Conservation (phyloP, 2,113 vertebrate genomes). For the Menidia beryllina region DNA sequence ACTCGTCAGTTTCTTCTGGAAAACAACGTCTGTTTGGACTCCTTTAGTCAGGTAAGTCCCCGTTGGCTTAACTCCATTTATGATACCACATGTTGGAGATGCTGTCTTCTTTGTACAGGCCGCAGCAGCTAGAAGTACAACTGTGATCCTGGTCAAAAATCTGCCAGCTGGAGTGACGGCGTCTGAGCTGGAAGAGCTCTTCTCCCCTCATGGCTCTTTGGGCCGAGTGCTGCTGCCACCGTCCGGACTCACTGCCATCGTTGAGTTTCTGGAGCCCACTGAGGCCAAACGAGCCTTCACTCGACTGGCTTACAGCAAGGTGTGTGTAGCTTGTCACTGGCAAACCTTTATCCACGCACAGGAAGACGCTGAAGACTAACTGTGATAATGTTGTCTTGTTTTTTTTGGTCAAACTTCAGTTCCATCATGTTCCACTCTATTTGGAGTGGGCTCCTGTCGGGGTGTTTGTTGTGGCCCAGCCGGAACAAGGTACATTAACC, state of each 20-base stretch:
- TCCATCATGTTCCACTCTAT: conserved; percentile 85
- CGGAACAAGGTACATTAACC: conserved; percentile 50
- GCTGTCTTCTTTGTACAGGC: conserved; percentile 74
- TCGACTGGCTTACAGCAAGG: conserved; percentile 94
- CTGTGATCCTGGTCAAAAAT: conserved; percentile 94
- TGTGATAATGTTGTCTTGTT: neutral
- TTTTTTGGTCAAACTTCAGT: conserved; percentile 61
- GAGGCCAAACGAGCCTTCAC: conserved; percentile 93
- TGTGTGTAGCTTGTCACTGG: conserved; percentile 51
- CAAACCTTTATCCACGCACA: neutral
- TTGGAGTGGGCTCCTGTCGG: conserved; percentile 95
- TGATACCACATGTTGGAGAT: neutral
- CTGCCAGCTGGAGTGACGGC: conserved; percentile 84
- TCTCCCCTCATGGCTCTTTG: conserved; percentile 86
- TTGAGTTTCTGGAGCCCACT: conserved; percentile 92
- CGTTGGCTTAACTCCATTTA: neutral
- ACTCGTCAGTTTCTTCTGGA: conserved; percentile 92
- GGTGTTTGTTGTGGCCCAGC: conserved; percentile 83
- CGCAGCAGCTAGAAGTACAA: conserved; percentile 86
- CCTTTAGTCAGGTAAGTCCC: conserved; percentile 92
- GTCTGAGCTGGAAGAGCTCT: conserved; percentile 84
- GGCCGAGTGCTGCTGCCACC: conserved; percentile 91
- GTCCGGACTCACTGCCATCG: conserved; percentile 90
- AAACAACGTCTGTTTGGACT: conserved; percentile 90
- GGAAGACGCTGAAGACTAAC: neutral